These are phyloP conservation scores for Caenorhabditis tropicalis DNA, from an alignment of 1,140 invertebrate genomes.

Conservation along the genomic window DNA sequence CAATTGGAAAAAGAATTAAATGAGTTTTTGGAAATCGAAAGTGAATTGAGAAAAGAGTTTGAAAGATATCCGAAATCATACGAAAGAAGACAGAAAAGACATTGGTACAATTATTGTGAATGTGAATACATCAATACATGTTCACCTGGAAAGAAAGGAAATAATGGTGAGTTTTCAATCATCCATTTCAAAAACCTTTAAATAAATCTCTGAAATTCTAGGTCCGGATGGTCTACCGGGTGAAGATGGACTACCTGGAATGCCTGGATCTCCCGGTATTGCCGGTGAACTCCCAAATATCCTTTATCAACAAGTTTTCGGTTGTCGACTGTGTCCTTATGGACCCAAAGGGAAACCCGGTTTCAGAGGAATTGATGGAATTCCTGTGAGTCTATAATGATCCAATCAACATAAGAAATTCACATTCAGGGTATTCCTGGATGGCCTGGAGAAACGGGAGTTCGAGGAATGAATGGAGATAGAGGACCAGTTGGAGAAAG, in stretches of 20 bases:
- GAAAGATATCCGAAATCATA: not conserved
- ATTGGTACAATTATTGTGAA: slow-evolving; percentile 47
- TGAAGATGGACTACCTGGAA: slow-evolving; percentile 22
- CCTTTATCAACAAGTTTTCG: slow-evolving; percentile 17
- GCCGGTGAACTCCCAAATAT: slow-evolving; percentile 33
- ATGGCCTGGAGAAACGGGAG: slow-evolving; percentile 26
- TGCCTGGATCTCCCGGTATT: slow-evolving; percentile 42
- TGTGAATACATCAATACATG: slow-evolving; percentile 46
- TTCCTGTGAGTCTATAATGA: not conserved
- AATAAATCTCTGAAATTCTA: not conserved
- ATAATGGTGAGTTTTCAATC: not conserved
- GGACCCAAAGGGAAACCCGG: slow-evolving; percentile 43
- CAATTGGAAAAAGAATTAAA: not conserved
- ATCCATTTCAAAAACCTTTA: not conserved
- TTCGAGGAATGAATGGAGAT: slow-evolving; percentile 1
- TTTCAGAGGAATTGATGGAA: not conserved
- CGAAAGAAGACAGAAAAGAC: not conserved
- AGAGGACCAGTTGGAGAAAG: not conserved
- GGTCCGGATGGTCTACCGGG: slow-evolving; percentile 1
- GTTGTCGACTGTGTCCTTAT: slow-evolving; percentile 49
- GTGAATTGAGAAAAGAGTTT: not conserved
- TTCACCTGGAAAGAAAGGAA: slow-evolving; percentile 36
- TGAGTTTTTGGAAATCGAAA: slow-evolving; percentile 5
- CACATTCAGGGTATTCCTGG: not conserved
- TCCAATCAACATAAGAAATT: not conserved